Evolutionary conservation across 2,888 invertebrate species (phyloP), one percentile per base, ranked within the genome.

Genomic region (Latheticus oryzae): DNA sequence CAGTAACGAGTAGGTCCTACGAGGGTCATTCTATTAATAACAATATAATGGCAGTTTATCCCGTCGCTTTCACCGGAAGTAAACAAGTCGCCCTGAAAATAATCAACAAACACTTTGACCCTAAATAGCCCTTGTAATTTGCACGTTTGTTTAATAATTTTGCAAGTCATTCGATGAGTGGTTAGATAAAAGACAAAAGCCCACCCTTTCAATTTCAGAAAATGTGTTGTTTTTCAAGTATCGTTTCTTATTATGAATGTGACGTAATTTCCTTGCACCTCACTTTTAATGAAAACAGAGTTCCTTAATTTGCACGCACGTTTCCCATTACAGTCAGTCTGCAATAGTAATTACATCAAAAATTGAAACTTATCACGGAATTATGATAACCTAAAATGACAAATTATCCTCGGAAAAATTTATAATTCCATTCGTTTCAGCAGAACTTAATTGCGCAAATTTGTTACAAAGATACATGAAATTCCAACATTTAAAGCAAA

Each of bases 1-100:
- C 55, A 60, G 67, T 69, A 70, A 69, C 68, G 62, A 64, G 68
- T 68, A 43, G 68, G 64, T 67, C 71, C 67, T 69, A 43, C 35
- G 72, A 68, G 70, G 68, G 68, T 64, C 65, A 66, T 69, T 68
- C 69, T 70, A 71, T 72, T 71, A 72, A 72, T 72, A 70, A 71
- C 70, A 66, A 69, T 68, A 66, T 67, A 69, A 68, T 69, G 68
- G 61, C 62, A 50, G 54, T 59, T 54, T 59, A 47, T 59, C 59
- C 54, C 43, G 54, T 17, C 47, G 54, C 40, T 42, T 42, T 50
- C 42, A 15, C 42, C 26, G 38, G 42, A 56, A 53, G 53, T 58
- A 35, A 58, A 40, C 38, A 47, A 57, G 51, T 47, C 43, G 33
- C 38, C 58, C 48, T 23, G 40, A 47, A 58, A 54, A 54, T 54